Conservation (phyloP, 2,888 invertebrate genomes). For the Tortrix viridana region DNA sequence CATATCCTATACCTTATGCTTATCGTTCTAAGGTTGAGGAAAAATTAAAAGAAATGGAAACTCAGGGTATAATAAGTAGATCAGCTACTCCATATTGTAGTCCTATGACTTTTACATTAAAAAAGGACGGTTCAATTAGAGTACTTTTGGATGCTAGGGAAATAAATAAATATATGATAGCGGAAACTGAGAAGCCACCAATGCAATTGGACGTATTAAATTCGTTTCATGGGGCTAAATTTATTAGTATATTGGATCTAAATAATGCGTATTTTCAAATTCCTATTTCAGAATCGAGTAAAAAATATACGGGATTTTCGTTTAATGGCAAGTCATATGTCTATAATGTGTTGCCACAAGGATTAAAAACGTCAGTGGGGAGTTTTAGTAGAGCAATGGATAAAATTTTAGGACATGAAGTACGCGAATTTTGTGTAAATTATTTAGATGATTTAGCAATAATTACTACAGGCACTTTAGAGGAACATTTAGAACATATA, state of each 20-base stretch:
- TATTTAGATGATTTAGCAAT: constrained; percentile 46
- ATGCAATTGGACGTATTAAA: constrained; percentile 6
- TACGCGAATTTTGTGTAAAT: constrained; percentile 44
- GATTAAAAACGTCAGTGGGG: constrained; percentile 43
- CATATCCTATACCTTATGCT: constrained; percentile 44
- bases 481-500: constrained; percentile 42
- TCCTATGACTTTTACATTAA: constrained; percentile 15
- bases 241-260: constrained; percentile 39
- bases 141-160: constrained; percentile 12
- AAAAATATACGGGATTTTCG: constrained; percentile 39
- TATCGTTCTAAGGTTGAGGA: constrained; percentile 40
- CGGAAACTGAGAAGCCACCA: constrained; percentile 10
- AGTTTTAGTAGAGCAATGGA: constrained; percentile 48
- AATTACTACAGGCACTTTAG: constrained; percentile 35
- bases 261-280: constrained; percentile 44
- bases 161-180: constrained; percentile 8
- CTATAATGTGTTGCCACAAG: constrained; percentile 42
- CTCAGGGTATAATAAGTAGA: constrained; percentile 4
- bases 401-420: constrained; percentile 42
- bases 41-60: constrained; percentile 41
- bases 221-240: constrained; percentile 30
- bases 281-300: constrained; percentile 28
- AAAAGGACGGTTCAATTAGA: constrained; percentile 1
- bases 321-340: constrained; percentile 39
- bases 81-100: constrained; percentile 7